These are phyloP conservation scores for Micrastur ruficollis DNA, from an alignment of 2,797 vertebrate genomes.

Conservation along the genomic window DNA sequence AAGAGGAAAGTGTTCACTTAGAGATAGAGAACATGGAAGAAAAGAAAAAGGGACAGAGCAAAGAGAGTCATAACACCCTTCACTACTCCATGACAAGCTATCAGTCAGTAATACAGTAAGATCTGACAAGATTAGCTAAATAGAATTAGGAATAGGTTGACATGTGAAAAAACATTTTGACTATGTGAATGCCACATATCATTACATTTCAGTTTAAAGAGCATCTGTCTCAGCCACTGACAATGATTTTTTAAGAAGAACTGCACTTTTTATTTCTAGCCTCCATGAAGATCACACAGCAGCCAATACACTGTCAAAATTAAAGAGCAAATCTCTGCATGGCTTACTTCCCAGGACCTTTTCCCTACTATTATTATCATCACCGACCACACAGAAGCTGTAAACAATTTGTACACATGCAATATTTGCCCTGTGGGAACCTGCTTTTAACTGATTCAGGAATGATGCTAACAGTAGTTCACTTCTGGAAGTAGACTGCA, in stretches of 20 bases:
- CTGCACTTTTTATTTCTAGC: not conserved
- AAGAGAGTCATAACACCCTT: not conserved
- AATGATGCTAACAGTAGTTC: not conserved
- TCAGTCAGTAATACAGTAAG: not conserved
- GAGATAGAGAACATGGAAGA: not conserved
- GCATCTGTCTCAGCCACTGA: not conserved
- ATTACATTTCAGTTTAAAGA: not conserved
- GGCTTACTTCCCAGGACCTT: not conserved
- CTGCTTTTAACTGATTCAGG: not conserved
- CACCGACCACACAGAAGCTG: not conserved
- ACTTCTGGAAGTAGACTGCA: not conserved
- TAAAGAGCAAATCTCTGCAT: not conserved
- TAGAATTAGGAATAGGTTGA: not conserved
- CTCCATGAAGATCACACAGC: not conserved
- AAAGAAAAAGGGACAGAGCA: not conserved
- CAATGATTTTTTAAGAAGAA: not conserved
- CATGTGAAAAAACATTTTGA: not conserved
- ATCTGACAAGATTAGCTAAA: not conserved
- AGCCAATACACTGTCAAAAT: not conserved
- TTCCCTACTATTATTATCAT: not conserved
- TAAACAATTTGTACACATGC: not conserved
- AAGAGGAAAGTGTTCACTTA: not conserved
- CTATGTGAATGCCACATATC: not conserved
- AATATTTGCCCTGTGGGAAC: not conserved
- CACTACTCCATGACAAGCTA: not conserved